Evolutionary conservation across 2,888 invertebrate species (phyloP).

Genomic region (Caenorhabditis plicata): DNA sequence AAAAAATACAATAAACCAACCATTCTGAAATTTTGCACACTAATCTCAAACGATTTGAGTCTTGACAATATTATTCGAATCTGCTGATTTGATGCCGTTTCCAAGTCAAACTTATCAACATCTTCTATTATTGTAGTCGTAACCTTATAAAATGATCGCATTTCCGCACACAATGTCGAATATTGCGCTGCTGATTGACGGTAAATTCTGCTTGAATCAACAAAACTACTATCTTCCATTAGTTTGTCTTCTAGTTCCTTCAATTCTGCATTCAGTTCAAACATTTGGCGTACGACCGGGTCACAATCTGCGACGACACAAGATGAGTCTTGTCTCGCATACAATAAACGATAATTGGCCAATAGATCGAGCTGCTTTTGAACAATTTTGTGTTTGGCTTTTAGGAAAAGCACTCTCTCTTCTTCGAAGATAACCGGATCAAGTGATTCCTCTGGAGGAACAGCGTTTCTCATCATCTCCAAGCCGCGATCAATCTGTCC

Average conservation of each 20-base stretch:
- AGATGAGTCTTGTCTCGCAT: conserved; percentile 16
- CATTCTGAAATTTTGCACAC: conserved; percentile 31
- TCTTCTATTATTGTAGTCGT: conserved; percentile 7
- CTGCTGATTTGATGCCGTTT: not conserved
- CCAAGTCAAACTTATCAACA: not conserved
- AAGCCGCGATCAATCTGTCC: conserved; percentile 17
- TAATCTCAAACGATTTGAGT: conserved; percentile 34
- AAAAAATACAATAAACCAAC: conserved; percentile 6
- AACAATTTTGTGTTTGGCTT: conserved; percentile 29
- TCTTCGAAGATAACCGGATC: conserved; percentile 49
- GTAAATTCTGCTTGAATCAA: conserved; percentile 9
- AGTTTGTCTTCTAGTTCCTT: conserved; percentile 4
- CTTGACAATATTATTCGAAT: conserved; percentile 12
- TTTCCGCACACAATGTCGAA: conserved; percentile 30
- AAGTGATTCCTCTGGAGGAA: conserved; percentile 41
- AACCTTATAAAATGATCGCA: conserved; percentile 26
- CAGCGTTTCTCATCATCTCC: conserved; percentile 26
- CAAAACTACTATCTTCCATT: conserved; percentile 3
- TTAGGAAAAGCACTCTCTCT: conserved; percentile 26
- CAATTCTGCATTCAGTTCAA: conserved; percentile 11
- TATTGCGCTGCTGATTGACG: conserved; percentile 37
- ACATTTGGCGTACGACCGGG: conserved; percentile 24
- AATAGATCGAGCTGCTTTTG: conserved; percentile 36
- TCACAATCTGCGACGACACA: conserved; percentile 28
- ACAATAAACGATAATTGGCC: conserved; percentile 15